Conservation (phyloP, 2,797 vertebrate genomes). For the Enteromius thamalakanensis region DNA sequence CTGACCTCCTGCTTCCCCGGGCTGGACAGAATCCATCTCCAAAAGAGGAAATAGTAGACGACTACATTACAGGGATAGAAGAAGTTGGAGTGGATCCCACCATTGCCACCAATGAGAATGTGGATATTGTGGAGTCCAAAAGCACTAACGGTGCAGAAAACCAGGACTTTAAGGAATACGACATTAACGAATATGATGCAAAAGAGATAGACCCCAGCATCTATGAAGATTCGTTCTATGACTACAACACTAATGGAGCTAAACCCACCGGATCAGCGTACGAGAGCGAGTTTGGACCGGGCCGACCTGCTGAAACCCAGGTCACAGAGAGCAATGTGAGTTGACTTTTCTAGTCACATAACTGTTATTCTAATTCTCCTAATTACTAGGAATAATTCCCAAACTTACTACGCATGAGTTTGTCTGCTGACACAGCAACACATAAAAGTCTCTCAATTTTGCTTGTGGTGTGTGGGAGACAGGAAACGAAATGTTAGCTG, state of each 20-base stretch:
- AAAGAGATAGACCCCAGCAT: conserved; percentile 73
- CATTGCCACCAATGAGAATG: conserved; percentile 59
- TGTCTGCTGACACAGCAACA: conserved; percentile 2
- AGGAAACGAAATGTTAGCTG: conserved; percentile 17
- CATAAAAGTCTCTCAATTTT: not conserved
- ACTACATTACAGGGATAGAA: conserved; percentile 94
- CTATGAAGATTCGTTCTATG: conserved; percentile 86
- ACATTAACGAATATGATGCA: conserved; percentile 73
- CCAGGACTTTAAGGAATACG: conserved; percentile 79
- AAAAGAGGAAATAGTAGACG: conserved; percentile 89
- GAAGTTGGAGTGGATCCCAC: conserved; percentile 82
- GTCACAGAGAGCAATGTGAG: conserved; percentile 92
- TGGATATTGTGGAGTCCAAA: conserved; percentile 42
- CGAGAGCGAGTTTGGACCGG: conserved; percentile 90
- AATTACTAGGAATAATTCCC: not conserved
- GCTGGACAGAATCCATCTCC: conserved; percentile 80
- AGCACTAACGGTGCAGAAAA: conserved; percentile 49
- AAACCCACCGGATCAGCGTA: conserved; percentile 78
- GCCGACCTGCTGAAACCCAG: conserved; percentile 91
- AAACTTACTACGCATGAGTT: not conserved
- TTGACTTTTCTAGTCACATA: conserved; percentile 52
- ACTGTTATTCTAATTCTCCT: not conserved
- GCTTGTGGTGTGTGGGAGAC: conserved; percentile 16
- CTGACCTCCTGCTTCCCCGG: conserved; percentile 65
- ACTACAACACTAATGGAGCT: conserved; percentile 79